A percentile compares a stretch with the other conserved stretches of the same genome.
These are phyloP conservation scores for Serrognathus titanus DNA, from an alignment of 2,888 invertebrate genomes.

Conservation along the genomic window DNA sequence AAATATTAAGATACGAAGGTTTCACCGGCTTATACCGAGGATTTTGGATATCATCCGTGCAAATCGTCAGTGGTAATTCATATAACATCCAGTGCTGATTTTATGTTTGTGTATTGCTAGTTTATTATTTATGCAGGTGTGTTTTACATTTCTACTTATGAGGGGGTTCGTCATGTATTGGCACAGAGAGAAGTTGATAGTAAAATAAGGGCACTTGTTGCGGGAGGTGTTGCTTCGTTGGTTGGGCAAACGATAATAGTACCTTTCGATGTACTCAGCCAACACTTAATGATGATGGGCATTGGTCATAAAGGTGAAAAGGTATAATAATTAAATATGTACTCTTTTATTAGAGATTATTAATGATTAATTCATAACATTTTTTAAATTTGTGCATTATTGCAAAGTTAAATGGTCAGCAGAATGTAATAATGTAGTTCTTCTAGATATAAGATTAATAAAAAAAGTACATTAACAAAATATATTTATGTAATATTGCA, in stretches of 20 bases:
- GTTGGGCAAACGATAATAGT: conserved; percentile 95
- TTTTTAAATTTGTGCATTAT: too few relatives aligned
- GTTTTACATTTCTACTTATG: conserved; percentile 92
- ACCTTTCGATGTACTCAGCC: conserved; percentile 94
- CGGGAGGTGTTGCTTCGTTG: conserved; percentile 86
- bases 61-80: conserved; percentile 49
- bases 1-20: conserved; percentile 84
- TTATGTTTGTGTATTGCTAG: background rate
- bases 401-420: too few relatives aligned
- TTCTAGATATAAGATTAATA: too few relatives aligned
- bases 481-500: too few relatives aligned
- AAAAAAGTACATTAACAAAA: too few relatives aligned
- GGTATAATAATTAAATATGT: conserved; percentile 37
- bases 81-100: background rate
- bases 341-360: background rate
- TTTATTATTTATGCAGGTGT: conserved; percentile 60
- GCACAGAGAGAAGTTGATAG: conserved; percentile 64
- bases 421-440: too few relatives aligned
- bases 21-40: conserved; percentile 85
- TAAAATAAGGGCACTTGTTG: conserved; percentile 74
- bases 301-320: conserved; percentile 37
- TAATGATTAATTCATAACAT: too few relatives aligned
- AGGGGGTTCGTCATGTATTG: conserved; percentile 80
- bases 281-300: conserved; percentile 94
- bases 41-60: conserved; percentile 89